Percentiles rank a stretch among this genome's conserved stretches.
These are phyloP conservation scores for Neoarius graeffei DNA, from an alignment of 2,113 vertebrate species.

Conservation along the genomic window DNA sequence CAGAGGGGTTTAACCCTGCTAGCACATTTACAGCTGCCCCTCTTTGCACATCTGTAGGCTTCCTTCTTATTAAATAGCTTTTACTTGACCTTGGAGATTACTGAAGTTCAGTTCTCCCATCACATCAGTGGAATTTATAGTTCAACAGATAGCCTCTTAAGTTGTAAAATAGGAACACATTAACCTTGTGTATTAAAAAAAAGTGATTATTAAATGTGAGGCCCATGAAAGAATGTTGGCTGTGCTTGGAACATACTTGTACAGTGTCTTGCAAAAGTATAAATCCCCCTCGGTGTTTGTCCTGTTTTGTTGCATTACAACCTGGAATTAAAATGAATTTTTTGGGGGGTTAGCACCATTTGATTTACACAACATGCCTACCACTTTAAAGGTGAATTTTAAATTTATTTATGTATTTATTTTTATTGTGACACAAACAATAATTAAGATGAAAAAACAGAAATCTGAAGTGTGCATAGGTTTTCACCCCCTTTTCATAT, in stretches of 20 bases:
- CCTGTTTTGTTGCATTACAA: no score
- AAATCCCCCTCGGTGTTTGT: no score
- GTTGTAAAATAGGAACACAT: slow-evolving; percentile 11
- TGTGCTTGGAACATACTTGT: not conserved
- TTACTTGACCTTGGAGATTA: not conserved
- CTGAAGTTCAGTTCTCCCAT: not conserved
- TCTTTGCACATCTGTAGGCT: not conserved
- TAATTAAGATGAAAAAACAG: no score
- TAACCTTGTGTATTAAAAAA: not conserved
- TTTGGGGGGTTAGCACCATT: no score
- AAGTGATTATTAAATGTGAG: not conserved
- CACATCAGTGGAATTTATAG: not conserved
- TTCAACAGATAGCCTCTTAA: not conserved
- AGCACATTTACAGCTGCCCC: not conserved
- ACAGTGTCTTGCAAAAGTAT: no score
- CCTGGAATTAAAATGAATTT: no score
- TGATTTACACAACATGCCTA: no score
- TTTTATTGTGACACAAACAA: no score
- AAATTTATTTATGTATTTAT: no score
- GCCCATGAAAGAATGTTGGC: not conserved
- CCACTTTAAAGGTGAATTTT: no score
- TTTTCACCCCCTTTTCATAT: no score
- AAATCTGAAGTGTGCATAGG: no score
- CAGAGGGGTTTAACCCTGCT: not conserved
- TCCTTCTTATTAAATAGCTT: not conserved